Percentiles rank a stretch among this genome's conserved stretches.
Evolutionary conservation across 2,888 invertebrate species (phyloP).

Genomic region (Pegoplata infirma): DNA sequence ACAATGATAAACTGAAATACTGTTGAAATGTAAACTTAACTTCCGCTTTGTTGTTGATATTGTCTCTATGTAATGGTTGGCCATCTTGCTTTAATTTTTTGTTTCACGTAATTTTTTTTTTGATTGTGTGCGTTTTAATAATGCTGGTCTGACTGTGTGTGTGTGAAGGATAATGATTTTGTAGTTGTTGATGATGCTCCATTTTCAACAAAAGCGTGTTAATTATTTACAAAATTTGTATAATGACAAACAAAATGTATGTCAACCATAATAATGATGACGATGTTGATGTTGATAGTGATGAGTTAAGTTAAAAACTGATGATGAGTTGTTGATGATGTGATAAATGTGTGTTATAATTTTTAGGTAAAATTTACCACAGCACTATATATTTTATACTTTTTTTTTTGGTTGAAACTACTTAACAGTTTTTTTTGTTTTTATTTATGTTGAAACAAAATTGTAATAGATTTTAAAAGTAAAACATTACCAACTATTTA

Average conservation of each 20-base stretch:
- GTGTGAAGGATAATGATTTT: no score
- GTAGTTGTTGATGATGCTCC: slow-evolving; percentile 4
- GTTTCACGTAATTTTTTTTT: neutral
- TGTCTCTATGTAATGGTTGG: slow-evolving; percentile 1
- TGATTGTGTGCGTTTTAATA: neutral
- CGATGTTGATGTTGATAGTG: slow-evolving; percentile 11
- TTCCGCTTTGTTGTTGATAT: slow-evolving; percentile 10
- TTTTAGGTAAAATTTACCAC: neutral
- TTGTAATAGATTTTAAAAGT: no score
- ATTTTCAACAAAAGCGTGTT: slow-evolving; percentile 44
- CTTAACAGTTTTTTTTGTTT: neutral
- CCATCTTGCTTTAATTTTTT: slow-evolving; percentile 1
- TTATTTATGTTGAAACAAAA: neutral
- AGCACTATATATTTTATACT: neutral
- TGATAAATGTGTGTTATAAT: slow-evolving; percentile 9
- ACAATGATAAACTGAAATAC: slow-evolving; percentile 14
- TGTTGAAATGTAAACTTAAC: slow-evolving; percentile 6
- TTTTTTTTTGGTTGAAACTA: neutral
- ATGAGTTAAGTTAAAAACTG: slow-evolving; percentile 18
- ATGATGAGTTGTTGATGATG: slow-evolving; percentile 6
- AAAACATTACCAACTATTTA: no score
- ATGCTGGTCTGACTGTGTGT: neutral
- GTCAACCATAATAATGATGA: slow-evolving; percentile 46
- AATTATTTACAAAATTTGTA: slow-evolving; percentile 41
- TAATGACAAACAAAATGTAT: slow-evolving; percentile 55